Percentiles rank a stretch among this genome's conserved stretches.
Conservation (phyloP, 30 jellyfish, hydroid and myxozoan species). For the Mastigias papua region DNA sequence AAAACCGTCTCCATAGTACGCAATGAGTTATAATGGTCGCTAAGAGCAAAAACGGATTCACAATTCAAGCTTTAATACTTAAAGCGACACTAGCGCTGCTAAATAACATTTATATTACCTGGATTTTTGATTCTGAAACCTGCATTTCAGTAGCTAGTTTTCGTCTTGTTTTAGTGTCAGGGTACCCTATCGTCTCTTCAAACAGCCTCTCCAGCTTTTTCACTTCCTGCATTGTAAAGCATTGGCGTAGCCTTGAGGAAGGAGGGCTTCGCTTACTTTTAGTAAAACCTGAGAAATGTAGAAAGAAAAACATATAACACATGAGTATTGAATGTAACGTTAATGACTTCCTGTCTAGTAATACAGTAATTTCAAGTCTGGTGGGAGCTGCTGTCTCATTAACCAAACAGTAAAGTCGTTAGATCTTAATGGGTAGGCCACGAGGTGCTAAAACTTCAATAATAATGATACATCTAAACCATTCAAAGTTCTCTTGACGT, state of each 20-base stretch:
- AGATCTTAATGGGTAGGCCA: too few relatives aligned
- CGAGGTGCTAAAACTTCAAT: too few relatives aligned
- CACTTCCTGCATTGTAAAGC: slow-evolving; percentile 62
- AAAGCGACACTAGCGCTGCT: too few relatives aligned
- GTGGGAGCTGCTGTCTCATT: too few relatives aligned
- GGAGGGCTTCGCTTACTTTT: not conserved
- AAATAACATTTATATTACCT: slow-evolving; percentile 41
- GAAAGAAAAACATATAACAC: not conserved
- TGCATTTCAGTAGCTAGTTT: slow-evolving; percentile 57
- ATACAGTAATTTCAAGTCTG: too few relatives aligned
- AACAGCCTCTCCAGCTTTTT: slow-evolving; percentile 43
- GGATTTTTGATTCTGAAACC: slow-evolving; percentile 63
- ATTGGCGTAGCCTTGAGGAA: slow-evolving; percentile 42
- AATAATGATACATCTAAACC: too few relatives aligned
- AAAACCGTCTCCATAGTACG: too few relatives aligned
- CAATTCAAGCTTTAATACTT: too few relatives aligned
- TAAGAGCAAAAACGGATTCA: too few relatives aligned
- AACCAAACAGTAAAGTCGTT: too few relatives aligned
- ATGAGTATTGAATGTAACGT: not conserved
- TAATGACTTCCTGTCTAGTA: not conserved
- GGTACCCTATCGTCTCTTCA: slow-evolving; percentile 64
- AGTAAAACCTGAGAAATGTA: not conserved
- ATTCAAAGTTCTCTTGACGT: too few relatives aligned
- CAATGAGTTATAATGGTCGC: too few relatives aligned
- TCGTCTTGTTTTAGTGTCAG: slow-evolving; percentile 53